Evolutionary conservation across 2,797 vertebrate genomes (phyloP).

Genomic region (Myotis findleyi): DNA sequence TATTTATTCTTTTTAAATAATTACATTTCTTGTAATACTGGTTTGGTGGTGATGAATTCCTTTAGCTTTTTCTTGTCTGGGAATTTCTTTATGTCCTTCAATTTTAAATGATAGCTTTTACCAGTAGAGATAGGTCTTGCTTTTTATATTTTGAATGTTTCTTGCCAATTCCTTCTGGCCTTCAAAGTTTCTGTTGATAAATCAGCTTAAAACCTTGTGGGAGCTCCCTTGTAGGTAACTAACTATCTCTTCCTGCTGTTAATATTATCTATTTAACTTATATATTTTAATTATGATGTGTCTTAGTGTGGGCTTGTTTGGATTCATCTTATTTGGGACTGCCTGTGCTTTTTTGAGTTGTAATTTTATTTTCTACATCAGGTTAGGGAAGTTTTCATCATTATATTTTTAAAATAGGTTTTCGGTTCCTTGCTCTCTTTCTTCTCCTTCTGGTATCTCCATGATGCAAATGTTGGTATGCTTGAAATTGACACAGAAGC

Average conservation of each 20-base stretch:
- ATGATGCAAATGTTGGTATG: neutral
- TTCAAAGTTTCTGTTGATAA: neutral
- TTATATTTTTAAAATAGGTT: neutral
- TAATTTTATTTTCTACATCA: neutral
- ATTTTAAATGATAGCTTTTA: neutral
- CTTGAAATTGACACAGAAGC: neutral
- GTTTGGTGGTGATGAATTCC: neutral
- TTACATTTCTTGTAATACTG: neutral
- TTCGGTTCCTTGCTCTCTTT: neutral
- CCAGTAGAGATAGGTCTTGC: neutral
- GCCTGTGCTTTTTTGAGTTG: neutral
- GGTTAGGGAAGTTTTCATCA: neutral
- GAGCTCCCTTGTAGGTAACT: neutral
- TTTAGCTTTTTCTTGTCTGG: neutral
- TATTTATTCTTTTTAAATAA: neutral
- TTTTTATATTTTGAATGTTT: neutral
- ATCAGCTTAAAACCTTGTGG: neutral
- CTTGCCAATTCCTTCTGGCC: neutral
- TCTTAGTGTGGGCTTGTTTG: neutral
- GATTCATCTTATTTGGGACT: neutral
- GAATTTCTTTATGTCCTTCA: neutral
- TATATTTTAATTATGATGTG: neutral
- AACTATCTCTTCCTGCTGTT: neutral
- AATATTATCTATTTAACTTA: neutral
- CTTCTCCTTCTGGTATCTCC: neutral